phyloP scores from a whole-genome alignment of 2,888 invertebrate genomes.

The Epistrophe eligans region DNA sequence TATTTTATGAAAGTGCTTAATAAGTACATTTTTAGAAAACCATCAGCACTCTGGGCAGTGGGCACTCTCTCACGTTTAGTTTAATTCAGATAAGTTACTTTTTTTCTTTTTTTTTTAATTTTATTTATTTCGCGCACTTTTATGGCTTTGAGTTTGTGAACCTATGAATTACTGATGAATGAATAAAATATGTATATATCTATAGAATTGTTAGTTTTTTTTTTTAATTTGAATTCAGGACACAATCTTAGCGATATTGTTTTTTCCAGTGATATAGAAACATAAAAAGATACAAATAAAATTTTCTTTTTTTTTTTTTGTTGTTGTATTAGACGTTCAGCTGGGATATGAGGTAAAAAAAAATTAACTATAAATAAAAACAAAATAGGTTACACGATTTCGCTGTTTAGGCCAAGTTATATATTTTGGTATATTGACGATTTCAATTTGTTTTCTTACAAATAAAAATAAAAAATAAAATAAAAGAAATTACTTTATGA shows the following conservation, averaged over 20 bases:
- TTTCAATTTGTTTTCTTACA: conserved; percentile 25
- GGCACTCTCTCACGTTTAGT: conserved; percentile 57
- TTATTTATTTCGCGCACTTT: conserved; percentile 72
- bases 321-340: not conserved
- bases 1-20: conserved; percentile 70
- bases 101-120: conserved; percentile 52
- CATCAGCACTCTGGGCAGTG: not conserved
- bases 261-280: not conserved
- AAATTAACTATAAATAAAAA: not conserved
- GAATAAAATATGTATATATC: not conserved
- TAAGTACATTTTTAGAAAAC: conserved; percentile 45
- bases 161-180: conserved; percentile 72
- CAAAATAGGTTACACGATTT: conserved; percentile 68
- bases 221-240: conserved; percentile 63
- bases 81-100: conserved; percentile 67
- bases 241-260: conserved; percentile 43
- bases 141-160: conserved; percentile 57
- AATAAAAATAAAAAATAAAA: not conserved
- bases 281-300: conserved; percentile 6
- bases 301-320: conserved; percentile 8
- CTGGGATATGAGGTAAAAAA: not conserved
- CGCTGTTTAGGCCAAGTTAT: conserved; percentile 44
- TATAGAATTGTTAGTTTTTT: not conserved
- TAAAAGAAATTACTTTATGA: not conserved
- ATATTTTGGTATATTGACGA: conserved; percentile 19